Evolutionary conservation across 2,113 vertebrate genomes (phyloP).

Genomic region (Aleadryas rufinucha): DNA sequence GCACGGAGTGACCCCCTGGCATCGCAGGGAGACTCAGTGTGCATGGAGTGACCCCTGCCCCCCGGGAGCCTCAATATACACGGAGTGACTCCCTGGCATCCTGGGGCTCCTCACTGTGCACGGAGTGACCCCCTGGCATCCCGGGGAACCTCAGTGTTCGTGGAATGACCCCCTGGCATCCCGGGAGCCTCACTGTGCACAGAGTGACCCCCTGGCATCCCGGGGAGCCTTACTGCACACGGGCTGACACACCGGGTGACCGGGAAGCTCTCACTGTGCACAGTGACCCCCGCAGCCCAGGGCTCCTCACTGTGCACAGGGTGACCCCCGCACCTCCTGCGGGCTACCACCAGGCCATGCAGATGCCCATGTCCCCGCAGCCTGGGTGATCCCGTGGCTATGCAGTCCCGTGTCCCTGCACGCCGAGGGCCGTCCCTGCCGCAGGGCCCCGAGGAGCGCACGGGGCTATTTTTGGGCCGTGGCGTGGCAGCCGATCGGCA

Average conservation of each 20-base stretch:
- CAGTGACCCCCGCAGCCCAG: too few species aligned
- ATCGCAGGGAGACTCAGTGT: background rate
- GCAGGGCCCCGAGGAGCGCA: background rate
- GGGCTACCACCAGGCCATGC: fast-evolving
- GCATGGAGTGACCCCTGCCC: too few species aligned
- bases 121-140: background rate
- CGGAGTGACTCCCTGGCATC: background rate
- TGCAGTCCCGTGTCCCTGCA: fast-evolving
- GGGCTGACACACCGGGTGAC: background rate
- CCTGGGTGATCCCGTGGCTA: background rate
- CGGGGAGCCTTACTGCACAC: fast-evolving
- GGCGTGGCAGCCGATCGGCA: background rate
- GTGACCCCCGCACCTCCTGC: background rate
- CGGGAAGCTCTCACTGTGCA: background rate
- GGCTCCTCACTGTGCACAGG: too few species aligned
- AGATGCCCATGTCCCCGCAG: background rate
- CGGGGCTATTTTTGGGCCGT: constrained; percentile 22
- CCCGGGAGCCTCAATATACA: background rate
- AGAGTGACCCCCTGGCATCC: background rate
- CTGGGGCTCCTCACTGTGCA: background rate
- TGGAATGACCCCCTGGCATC: background rate
- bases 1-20: too few species aligned
- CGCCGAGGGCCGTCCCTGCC: background rate
- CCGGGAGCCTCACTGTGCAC: background rate
- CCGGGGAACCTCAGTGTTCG: background rate